phyloP scores from a whole-genome alignment of 2,797 vertebrate species.

The Nothura maculosa region DNA sequence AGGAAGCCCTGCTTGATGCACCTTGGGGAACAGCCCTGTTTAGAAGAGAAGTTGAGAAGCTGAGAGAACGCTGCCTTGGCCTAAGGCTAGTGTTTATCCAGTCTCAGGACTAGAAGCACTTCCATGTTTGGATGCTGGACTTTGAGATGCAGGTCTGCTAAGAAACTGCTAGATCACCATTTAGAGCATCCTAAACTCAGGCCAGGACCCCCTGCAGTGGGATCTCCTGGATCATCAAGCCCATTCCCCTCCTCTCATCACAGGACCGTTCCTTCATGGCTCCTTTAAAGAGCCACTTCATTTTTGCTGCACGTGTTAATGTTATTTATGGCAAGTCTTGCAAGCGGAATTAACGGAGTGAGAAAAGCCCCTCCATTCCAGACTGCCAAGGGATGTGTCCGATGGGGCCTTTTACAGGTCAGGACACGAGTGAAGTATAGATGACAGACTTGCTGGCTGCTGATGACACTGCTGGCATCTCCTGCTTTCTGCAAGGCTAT shows the following conservation, averaged over 20 bases:
- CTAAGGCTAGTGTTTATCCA: not conserved
- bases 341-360: not conserved
- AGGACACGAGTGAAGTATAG: not conserved
- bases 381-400: not conserved
- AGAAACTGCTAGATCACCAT: not conserved
- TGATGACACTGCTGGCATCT: constrained; percentile 22
- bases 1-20: not conserved
- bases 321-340: not conserved
- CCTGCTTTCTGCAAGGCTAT: not conserved
- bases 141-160: not conserved
- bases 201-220: not conserved
- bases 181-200: not conserved
- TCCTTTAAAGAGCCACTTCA: not conserved
- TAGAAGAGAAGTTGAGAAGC: not conserved
- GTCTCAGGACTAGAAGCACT: not conserved
- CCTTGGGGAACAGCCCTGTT: not conserved
- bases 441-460: not conserved
- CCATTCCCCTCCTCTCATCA: not conserved
- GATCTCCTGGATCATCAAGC: not conserved
- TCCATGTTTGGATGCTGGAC: not conserved
- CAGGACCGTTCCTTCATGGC: not conserved
- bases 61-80: not conserved
- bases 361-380: not conserved
- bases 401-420: not conserved
- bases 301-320: not conserved